Conservation (phyloP, 2,797 vertebrate genomes). For the Moxostoma hubbsi region DNA sequence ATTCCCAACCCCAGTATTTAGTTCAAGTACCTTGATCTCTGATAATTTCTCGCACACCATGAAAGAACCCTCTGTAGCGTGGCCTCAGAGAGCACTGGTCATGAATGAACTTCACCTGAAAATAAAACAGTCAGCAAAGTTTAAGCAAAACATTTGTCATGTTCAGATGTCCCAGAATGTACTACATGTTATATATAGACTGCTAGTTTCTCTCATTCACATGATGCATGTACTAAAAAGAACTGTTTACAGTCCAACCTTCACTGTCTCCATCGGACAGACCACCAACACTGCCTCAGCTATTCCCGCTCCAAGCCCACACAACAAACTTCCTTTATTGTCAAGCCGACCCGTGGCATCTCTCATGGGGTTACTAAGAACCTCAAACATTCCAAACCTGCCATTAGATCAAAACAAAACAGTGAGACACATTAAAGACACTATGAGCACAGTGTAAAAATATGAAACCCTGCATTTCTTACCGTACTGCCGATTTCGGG, state of each 20-base stretch:
- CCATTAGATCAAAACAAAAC: background rate
- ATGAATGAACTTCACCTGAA: conserved; percentile 85
- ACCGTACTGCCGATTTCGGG: conserved; percentile 84
- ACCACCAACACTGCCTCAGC: conserved; percentile 79
- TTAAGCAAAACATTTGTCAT: background rate
- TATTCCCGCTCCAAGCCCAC: conserved; percentile 78
- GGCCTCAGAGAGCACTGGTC: conserved; percentile 83
- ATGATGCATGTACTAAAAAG: background rate
- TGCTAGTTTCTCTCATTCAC: background rate
- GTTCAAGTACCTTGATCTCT: conserved; percentile 77
- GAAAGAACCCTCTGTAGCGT: conserved; percentile 83
- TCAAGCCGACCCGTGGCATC: conserved; percentile 79
- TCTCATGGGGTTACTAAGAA: conserved; percentile 81
- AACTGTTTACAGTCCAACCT: conserved; percentile 65
- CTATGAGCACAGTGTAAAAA: background rate
- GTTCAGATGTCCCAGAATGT: too few relatives aligned
- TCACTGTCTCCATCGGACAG: conserved; percentile 84
- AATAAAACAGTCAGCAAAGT: background rate
- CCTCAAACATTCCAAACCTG: conserved; percentile 84
- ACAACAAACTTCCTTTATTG: conserved; percentile 79
- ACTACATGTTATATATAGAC: too few relatives aligned
- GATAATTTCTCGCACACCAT: conserved; percentile 83
- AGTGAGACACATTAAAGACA: background rate
- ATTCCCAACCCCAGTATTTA: background rate
- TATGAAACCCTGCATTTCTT: conserved; percentile 29